Base-by-base conservation (phyloP, 1,140 invertebrate genomes). In the Diachasma alloeum region DNA sequence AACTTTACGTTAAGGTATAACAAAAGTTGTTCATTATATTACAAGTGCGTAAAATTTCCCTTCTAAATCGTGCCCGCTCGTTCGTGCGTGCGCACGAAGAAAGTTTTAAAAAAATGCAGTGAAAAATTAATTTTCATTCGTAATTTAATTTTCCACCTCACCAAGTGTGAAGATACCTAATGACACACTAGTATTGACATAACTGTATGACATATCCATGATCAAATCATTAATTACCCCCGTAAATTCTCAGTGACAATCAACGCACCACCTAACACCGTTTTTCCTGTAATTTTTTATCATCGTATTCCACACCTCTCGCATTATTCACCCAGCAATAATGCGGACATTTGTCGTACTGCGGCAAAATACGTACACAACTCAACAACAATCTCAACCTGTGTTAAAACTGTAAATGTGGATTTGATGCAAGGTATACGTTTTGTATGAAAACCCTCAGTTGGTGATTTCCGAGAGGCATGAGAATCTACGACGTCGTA, bases 401-500 rank as follows among this genome's bases (percentile, higher is more conserved):
- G 67, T 53, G 71, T 48, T 59, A 72, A 72, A 22, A 56, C 46
- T 11, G 31, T 53, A 31, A 72, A 15, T 13, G 44, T 42, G 26
- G 4, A 15, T 31, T 53, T 13, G 15, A 53, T 53, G 17, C 48
- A 53, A 53, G 48, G 48, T 53, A 9, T 2, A 53, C 17, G 63
- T 67, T 67, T 36, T 67, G 67, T 69, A 69, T 69, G 67, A 39
- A 39, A 56, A 53, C 24, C 37, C 44, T 69, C 22, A 48, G 56
- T 68, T 44, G 46, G 66, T 44, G 74, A 78, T 79, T 81, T 78
- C 79, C 74, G 72, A 53, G 48, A 53, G 75, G 36, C n/a, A 70
- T 53, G 70, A 78, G 63, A 76, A 81, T 82, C 79, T 82, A 82
- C 80, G 80, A 81, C 77, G 79, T 80, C 77, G 75, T 83, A 82